These are phyloP conservation scores for Drosophila watanabei DNA, from an alignment of 1,140 invertebrate genomes.

Conservation along the genomic window DNA sequence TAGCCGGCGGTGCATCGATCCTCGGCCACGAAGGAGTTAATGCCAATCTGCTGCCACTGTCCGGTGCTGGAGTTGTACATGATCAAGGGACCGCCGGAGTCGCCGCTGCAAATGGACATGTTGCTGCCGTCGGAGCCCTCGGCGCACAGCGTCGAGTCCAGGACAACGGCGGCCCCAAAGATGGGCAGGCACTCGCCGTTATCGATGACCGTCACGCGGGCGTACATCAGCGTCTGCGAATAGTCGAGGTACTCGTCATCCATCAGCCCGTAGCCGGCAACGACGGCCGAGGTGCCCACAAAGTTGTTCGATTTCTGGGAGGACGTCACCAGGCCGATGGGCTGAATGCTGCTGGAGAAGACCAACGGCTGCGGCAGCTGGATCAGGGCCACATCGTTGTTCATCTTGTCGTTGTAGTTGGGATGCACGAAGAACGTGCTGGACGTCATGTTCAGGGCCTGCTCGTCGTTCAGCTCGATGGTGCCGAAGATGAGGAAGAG, in stretches of 20 bases:
- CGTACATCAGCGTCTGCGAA: slow-evolving; percentile 62
- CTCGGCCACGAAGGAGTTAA: slow-evolving; percentile 82
- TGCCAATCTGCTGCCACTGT: slow-evolving; percentile 71
- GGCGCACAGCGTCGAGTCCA: slow-evolving; percentile 65
- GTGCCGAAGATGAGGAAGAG: slow-evolving; percentile 85
- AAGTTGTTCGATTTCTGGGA: slow-evolving; percentile 46
- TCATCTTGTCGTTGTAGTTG: slow-evolving; percentile 84
- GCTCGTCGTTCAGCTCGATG: slow-evolving; percentile 80
- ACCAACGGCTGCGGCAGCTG: slow-evolving; percentile 85
- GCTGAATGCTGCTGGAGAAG: slow-evolving; percentile 70
- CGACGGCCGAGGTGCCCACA: slow-evolving; percentile 56
- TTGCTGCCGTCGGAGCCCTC: slow-evolving; percentile 56
- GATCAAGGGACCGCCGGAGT: slow-evolving; percentile 77
- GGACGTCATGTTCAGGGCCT: slow-evolving; percentile 73
- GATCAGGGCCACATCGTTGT: slow-evolving; percentile 88
- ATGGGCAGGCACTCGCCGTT: slow-evolving; percentile 53
- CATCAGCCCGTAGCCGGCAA: slow-evolving; percentile 71
- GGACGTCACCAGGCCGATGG: slow-evolving; percentile 63
- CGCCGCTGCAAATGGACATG: slow-evolving; percentile 79
- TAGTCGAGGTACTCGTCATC: slow-evolving; percentile 75
- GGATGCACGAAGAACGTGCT: slow-evolving; percentile 85
- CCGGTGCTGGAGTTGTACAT: slow-evolving; percentile 26
- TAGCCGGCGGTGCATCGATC: slow-evolving; percentile 71
- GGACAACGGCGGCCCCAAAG: slow-evolving; percentile 54
- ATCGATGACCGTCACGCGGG: slow-evolving; percentile 68